Conservation (phyloP, 37 sponge, comb jelly and placozoan genomes). For the Agelas oroides region DNA sequence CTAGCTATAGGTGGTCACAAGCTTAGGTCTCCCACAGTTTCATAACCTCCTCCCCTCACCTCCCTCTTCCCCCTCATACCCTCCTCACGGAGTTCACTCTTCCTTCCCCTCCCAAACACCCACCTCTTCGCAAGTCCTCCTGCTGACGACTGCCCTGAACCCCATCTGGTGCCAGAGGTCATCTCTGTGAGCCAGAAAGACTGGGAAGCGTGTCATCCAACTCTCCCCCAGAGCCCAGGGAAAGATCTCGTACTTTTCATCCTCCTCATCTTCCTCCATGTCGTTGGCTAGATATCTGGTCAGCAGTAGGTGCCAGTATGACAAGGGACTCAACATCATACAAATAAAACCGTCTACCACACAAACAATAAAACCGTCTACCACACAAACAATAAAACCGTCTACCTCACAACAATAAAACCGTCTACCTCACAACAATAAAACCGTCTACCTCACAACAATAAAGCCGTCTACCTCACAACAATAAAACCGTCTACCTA, state of each 20-base stretch:
- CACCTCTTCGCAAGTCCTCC: conserved; percentile 89
- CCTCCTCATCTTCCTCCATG: conserved; percentile 93
- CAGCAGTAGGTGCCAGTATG: background rate
- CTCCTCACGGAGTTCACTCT: too few species aligned
- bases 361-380: background rate
- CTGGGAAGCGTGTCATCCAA: conserved; percentile 70
- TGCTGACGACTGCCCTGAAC: conserved; percentile 85
- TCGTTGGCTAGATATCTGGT: conserved; percentile 84
- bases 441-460: too few species aligned
- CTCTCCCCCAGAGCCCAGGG: conserved; percentile 82
- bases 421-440: too few species aligned
- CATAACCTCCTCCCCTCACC: too few species aligned
- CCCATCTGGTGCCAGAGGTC: conserved; percentile 80
- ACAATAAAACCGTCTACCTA: too few species aligned
- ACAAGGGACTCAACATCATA: background rate
- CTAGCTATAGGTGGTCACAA: too few species aligned
- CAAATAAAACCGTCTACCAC: background rate
- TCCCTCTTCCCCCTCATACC: too few species aligned
- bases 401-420: too few species aligned
- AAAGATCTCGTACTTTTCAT: conserved; percentile 88
- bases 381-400: background rate
- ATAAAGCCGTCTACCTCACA: too few species aligned
- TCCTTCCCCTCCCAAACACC: too few species aligned
- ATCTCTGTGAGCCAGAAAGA: conserved; percentile 66
- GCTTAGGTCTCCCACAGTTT: too few species aligned